phyloP scores from a whole-genome alignment of 2,888 invertebrate species.

The Timandra comae region DNA sequence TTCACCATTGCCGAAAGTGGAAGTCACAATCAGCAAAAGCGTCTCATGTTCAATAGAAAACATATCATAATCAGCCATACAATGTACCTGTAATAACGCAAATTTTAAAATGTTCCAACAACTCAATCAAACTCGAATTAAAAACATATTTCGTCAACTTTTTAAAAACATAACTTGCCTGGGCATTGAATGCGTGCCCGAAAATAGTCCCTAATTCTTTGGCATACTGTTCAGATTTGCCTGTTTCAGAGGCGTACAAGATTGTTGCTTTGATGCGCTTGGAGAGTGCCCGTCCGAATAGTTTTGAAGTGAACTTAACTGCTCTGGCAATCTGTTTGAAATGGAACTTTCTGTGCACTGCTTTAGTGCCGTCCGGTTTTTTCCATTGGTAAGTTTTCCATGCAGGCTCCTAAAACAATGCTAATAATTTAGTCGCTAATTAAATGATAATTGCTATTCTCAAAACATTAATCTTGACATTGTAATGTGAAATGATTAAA shows the following conservation, averaged over 20 bases:
- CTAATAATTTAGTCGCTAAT: too few relatives aligned
- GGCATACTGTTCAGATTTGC: conserved; percentile 96
- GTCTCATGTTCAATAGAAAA: conserved; percentile 96
- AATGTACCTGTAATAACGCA: conserved; percentile 85
- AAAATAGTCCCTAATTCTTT: conserved; percentile 92
- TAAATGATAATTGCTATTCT: too few relatives aligned
- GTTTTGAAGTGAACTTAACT: conserved; percentile 96
- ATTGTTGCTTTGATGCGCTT: conserved; percentile 96
- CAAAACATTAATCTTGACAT: too few relatives aligned
- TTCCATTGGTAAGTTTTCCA: conserved; percentile 96
- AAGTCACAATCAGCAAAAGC: conserved; percentile 91
- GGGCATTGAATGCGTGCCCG: conserved; percentile 95
- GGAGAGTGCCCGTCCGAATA: conserved; percentile 94
- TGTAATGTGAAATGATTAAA: too few relatives aligned
- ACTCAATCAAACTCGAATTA: neutral
- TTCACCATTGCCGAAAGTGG: conserved; percentile 98
- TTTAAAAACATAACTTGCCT: conserved; percentile 79
- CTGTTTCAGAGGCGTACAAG: conserved; percentile 95
- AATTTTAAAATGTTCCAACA: too few relatives aligned
- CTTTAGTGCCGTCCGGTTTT: conserved; percentile 77
- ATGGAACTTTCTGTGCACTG: conserved; percentile 88
- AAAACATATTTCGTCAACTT: conserved; percentile 7
- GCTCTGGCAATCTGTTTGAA: conserved; percentile 97
- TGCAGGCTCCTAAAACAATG: conserved; percentile 85
- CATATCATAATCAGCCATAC: conserved; percentile 96